Base-by-base conservation (phyloP, 2,888 invertebrate genomes). In the Phortica magna region DNA sequence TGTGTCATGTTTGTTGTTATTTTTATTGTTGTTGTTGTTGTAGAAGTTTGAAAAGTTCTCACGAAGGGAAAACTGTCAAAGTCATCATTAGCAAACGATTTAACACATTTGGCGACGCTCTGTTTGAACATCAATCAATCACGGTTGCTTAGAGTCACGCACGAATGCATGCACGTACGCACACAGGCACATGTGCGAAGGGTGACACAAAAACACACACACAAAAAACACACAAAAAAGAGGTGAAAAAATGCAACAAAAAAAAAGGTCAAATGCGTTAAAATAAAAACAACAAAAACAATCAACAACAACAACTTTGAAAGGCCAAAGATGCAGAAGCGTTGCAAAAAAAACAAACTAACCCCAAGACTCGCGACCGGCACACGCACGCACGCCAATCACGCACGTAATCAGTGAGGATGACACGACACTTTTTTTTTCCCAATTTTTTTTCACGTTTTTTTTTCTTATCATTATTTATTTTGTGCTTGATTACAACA, bases 51-150 rank as follows among this genome's bases (percentile, higher is more conserved):
- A 12, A 48, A 48, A 48, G 10, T 48, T 48, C 48, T 48, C 48
- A 48, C 48, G 48, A 9, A 3, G 14, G 7, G 48, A 9, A 9
- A 48, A 48, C 48, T 48, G 48, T 48, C 48, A 14, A 12, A 48
- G 48, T 9, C 19, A 22, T 70, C 22, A 70, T 53, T 70, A 70
- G 43, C 22, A 53, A 70, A 70, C 70, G 22, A 48, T 70, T 70
- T 14, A 14, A 53, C 70, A 70, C 53, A 53, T 19, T 70, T 53
- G 31, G 31, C n/a, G 53, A 48, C 19, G 48, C 70, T 22, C 22
- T 53, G 19, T 22, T 7, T 22, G 5, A 9, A 22, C 19, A 70
- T 48, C 53, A 70, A 70, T 70, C 70, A 70, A 70, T 70, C 70
- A 70, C 31, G 48, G 48, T 48, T 14, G 48, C 31, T 31, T 12